Evolutionary conservation across 2,113 vertebrate genomes (phyloP).

Genomic region (Potamarius usumacintae): DNA sequence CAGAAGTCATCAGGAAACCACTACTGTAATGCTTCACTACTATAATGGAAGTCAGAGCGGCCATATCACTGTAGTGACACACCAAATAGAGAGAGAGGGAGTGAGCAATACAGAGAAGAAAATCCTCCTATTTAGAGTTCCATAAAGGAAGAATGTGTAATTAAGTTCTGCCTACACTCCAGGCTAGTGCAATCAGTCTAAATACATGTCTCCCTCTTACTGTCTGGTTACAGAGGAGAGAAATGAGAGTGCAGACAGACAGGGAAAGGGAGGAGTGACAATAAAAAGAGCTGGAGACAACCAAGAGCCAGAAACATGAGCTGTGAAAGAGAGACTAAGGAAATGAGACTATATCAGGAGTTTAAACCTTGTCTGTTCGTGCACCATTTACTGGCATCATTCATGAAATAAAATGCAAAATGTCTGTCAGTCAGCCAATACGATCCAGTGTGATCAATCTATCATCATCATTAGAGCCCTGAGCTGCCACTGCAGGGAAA

Average conservation of each 20-base stretch:
- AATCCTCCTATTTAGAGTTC: not conserved
- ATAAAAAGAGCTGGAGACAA: conserved; percentile 2
- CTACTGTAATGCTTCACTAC: too few relatives aligned
- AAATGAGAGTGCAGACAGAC: not conserved
- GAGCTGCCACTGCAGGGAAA: not conserved
- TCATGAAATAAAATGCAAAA: not conserved
- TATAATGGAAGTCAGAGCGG: too few relatives aligned
- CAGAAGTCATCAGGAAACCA: too few relatives aligned
- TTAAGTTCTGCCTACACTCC: conserved; percentile 16
- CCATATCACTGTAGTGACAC: too few relatives aligned
- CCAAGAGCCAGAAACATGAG: not conserved
- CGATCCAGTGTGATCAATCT: too few relatives aligned
- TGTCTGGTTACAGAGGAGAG: not conserved
- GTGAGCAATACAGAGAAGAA: not conserved
- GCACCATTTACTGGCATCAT: not conserved
- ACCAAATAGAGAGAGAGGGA: too few relatives aligned
- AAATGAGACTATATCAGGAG: not conserved
- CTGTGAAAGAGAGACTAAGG: not conserved
- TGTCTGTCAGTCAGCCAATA: too few relatives aligned
- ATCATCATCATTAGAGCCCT: too few relatives aligned
- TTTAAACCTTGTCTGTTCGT: not conserved
- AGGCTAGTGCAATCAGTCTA: conserved; percentile 7
- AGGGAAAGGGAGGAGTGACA: not conserved
- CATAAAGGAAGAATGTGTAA: conserved; percentile 2
- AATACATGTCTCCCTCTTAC: not conserved